A percentile compares a stretch with the other conserved stretches of the same genome.
phyloP scores from a whole-genome alignment of 2,797 vertebrate species.

The Microctenopoma lineatum region DNA sequence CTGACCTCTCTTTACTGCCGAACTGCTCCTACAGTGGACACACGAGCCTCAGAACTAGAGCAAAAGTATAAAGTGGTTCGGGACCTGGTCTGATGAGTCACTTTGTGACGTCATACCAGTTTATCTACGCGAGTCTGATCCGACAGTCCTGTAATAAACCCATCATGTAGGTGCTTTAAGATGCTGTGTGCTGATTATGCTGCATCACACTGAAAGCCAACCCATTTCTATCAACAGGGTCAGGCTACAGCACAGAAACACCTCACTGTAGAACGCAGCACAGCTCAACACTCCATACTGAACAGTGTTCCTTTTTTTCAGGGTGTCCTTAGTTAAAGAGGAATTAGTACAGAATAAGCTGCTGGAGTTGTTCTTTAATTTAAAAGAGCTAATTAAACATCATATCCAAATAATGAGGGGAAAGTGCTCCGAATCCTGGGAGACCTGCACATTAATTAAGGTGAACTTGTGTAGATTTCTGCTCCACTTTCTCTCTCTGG shows the following conservation, averaged over 20 bases:
- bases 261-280: not conserved
- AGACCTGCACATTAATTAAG: constrained; percentile 61
- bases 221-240: not conserved
- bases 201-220: not conserved
- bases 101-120: too few species aligned
- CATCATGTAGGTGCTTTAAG: too few species aligned
- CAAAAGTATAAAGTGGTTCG: too few species aligned
- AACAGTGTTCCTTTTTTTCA: not conserved
- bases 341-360: not conserved
- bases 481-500: constrained; percentile 28
- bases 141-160: too few species aligned
- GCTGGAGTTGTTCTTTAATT: constrained; percentile 58
- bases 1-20: too few species aligned
- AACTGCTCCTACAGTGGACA: too few species aligned
- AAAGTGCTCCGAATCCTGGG: constrained; percentile 35
- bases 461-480: constrained; percentile 29
- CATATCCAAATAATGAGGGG: constrained; percentile 53
- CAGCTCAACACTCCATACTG: too few species aligned
- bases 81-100: too few species aligned
- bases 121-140: too few species aligned
- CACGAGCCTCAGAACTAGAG: too few species aligned
- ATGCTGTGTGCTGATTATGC: not conserved
- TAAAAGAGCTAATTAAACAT: constrained; percentile 73
- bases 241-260: too few species aligned
- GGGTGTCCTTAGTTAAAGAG: not conserved